phyloP scores from a whole-genome alignment of 2,888 invertebrate species.

The Leptinotarsa tumamoca region DNA sequence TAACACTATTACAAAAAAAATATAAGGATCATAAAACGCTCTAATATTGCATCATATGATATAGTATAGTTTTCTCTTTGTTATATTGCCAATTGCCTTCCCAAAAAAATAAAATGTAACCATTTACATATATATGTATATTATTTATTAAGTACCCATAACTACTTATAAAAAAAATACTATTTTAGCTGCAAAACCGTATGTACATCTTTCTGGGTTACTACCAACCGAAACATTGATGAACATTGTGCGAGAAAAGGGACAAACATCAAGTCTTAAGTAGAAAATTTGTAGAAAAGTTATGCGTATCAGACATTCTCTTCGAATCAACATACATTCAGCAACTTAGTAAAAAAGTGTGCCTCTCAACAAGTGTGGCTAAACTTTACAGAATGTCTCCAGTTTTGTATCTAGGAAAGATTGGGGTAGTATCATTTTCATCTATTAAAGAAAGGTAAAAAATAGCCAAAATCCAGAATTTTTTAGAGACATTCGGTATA shows the following conservation, averaged over 20 bases:
- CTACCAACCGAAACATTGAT: slow-evolving; percentile 45
- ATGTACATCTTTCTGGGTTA: slow-evolving; percentile 51
- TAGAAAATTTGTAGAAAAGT: slow-evolving; percentile 48
- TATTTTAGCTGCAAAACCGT: slow-evolving; percentile 58
- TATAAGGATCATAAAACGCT: slow-evolving; percentile 41
- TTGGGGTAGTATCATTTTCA: background rate
- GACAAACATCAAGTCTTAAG: slow-evolving; percentile 52
- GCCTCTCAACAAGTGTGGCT: slow-evolving; percentile 3
- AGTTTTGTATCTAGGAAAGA: background rate
- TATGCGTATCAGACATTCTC: slow-evolving; percentile 27
- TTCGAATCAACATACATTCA: slow-evolving; percentile 15
- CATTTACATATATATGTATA: slow-evolving; percentile 54
- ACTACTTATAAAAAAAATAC: slow-evolving; percentile 58
- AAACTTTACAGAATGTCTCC: background rate
- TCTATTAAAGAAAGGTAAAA: background rate
- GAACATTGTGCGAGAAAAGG: slow-evolving; percentile 58
- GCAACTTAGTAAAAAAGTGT: slow-evolving; percentile 15
- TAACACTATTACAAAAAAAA: slow-evolving; percentile 59
- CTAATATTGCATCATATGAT: slow-evolving; percentile 59
- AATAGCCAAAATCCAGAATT: too few species aligned
- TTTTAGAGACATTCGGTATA: too few species aligned
- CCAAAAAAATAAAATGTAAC: slow-evolving; percentile 52
- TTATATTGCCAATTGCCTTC: slow-evolving; percentile 45
- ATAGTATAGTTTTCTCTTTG: slow-evolving; percentile 51
- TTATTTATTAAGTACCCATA: slow-evolving; percentile 58